These are phyloP conservation scores for Anguilla rostrata DNA, from an alignment of 2,113 vertebrate species.

Conservation along the genomic window DNA sequence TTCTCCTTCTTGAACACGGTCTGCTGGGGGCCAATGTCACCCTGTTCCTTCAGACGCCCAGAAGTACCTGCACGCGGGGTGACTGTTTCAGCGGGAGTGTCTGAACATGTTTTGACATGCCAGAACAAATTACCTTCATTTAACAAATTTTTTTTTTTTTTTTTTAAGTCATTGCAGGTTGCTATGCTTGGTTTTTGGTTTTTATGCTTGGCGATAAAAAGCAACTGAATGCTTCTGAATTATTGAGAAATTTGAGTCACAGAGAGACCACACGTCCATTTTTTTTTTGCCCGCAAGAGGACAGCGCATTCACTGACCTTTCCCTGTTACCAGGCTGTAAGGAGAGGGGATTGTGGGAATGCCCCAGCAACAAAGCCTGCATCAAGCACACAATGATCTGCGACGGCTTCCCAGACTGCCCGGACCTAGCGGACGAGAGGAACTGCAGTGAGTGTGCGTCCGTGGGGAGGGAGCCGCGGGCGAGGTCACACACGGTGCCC, in stretches of 20 bases:
- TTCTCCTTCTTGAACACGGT: neutral
- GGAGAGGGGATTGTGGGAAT: conserved; percentile 92
- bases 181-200: neutral
- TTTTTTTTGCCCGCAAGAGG: neutral
- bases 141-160: neutral
- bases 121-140: neutral
- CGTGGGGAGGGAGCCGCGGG: neutral
- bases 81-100: no score
- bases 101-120: neutral
- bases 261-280: neutral
- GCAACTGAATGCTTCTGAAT: neutral
- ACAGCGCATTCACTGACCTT: conserved; percentile 23
- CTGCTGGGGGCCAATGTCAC: conserved; percentile 10
- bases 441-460: conserved; percentile 86
- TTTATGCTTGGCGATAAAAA: no score
- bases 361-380: conserved; percentile 81
- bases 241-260: neutral
- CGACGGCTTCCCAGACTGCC: conserved; percentile 94
- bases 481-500: neutral
- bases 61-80: no score
- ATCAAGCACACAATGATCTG: conserved; percentile 86
- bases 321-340: conserved; percentile 75
- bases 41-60: neutral
- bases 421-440: conserved; percentile 82
- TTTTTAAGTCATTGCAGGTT: neutral